Evolutionary conservation across 2,888 invertebrate species (phyloP).

Genomic region (Pseudococcus viburni): DNA sequence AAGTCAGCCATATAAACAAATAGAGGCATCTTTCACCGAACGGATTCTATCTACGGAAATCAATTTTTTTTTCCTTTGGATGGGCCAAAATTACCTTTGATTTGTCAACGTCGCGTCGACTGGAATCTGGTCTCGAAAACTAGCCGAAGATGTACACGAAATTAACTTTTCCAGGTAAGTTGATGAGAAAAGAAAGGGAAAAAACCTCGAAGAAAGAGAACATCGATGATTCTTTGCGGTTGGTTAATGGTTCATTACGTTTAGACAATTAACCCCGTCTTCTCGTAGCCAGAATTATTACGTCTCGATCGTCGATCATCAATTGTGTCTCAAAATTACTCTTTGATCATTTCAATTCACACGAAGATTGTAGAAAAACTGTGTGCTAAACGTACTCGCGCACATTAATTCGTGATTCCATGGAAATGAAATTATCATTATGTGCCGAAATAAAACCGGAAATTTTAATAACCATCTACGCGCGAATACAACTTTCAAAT

Average conservation of each 20-base stretch:
- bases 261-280: background rate
- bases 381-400: background rate
- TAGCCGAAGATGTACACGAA: background rate
- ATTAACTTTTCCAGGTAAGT: background rate
- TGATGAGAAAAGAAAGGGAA: background rate
- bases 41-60: background rate
- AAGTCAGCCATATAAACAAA: background rate
- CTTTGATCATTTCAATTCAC: background rate
- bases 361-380: background rate
- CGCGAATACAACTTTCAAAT: conserved; percentile 35
- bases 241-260: background rate
- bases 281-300: background rate
- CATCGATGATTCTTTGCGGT: background rate
- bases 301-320: background rate
- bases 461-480: background rate
- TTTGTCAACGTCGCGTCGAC: background rate
- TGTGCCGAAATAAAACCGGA: background rate
- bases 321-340: background rate
- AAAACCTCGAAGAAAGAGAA: background rate
- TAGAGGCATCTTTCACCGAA: background rate
- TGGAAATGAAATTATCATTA: conserved; percentile 13
- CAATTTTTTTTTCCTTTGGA: background rate
- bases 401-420: background rate
- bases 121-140: background rate
- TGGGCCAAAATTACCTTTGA: background rate